Evolutionary conservation across 2,888 invertebrate genomes (phyloP).

Genomic region (Andrena fulva): DNA sequence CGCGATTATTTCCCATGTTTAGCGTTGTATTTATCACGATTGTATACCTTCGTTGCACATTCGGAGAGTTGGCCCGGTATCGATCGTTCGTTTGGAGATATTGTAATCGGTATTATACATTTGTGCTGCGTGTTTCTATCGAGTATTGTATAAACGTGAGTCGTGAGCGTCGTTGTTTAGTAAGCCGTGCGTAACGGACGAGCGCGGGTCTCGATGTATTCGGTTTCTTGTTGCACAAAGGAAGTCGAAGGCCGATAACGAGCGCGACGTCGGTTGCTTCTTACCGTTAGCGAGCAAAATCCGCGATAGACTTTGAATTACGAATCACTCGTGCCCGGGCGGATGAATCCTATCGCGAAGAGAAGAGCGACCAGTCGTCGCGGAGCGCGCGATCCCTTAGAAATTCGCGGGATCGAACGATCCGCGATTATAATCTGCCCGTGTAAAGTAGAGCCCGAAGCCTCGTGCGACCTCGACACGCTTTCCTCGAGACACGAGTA

Average conservation of each 20-base stretch:
- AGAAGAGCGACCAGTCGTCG: slow-evolving; percentile 21
- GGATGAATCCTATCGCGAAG: slow-evolving; percentile 37
- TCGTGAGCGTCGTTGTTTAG: slow-evolving; percentile 4
- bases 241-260: neutral
- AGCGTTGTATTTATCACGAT: slow-evolving; percentile 21
- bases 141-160: neutral
- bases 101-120: slow-evolving; percentile 9
- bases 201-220: slow-evolving; percentile 24
- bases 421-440: slow-evolving; percentile 80
- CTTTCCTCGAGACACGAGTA: slow-evolving; percentile 69
- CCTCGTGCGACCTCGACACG: slow-evolving; percentile 75
- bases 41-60: slow-evolving; percentile 16
- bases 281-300: slow-evolving; percentile 24
- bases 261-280: neutral
- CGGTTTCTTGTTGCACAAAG: slow-evolving; percentile 18
- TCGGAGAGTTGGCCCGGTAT: neutral
- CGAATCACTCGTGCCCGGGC: slow-evolving; percentile 22
- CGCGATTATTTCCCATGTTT: slow-evolving; percentile 27
- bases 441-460: slow-evolving; percentile 70
- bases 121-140: slow-evolving; percentile 20
- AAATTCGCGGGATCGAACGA: slow-evolving; percentile 70
- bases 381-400: slow-evolving; percentile 19
- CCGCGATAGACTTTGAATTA: slow-evolving; percentile 58
- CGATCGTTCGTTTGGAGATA: neutral
- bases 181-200: slow-evolving; percentile 1